Base-by-base conservation (phyloP, 2,113 vertebrate genomes). In the Camelus dromedarius region DNA sequence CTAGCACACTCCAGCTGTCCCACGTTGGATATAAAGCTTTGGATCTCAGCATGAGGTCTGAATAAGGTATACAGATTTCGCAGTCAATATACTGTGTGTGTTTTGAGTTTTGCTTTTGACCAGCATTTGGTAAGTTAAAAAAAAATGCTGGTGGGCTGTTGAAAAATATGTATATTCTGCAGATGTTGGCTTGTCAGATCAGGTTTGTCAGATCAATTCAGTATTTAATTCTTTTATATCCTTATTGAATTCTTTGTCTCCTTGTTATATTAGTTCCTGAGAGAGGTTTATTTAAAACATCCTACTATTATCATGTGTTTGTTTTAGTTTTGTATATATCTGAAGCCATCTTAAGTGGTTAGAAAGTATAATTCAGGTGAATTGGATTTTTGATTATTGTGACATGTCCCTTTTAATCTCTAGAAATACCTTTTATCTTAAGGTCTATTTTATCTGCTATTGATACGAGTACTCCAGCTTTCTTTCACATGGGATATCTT, bases 181-280 rank as follows among this genome's bases (percentile, higher is more conserved):
- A 87, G 38, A 32, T 70, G 38, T 48, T 69, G 38, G 32, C 20
- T 76, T 76, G 9, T 77, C 42, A 52, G 32, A 42, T 75, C n/a
- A 86, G 60, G 15, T 72, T 50, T 70, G 10, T 62, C 38, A 42
- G 38, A 42, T 42, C 46, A 50, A 50, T 52, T 72, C 28, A 72
- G 32, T 85, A 9, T 80, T 26, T 22, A 92, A 73, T 8, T 64
- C 46, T 73, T 72, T 26, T 46, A 35, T 35, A n/a, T 86, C 8
- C 42, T 70, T 81, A 42, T 30, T 58, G 13, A 62, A 50, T 81
- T 93, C 24, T 69, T 50, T 66, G n/a, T 58, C 56, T 58, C 18
- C 8, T 88, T 80, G 50, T 32, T 70, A 69, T 88, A 93, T 62
- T 80, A 79, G 46, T 72, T 81, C 69, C 84, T 42, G 66, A 88